These are phyloP conservation scores for Daubentonia madagascariensis DNA, from an alignment of 2,113 vertebrate species.

Conservation along the genomic window DNA sequence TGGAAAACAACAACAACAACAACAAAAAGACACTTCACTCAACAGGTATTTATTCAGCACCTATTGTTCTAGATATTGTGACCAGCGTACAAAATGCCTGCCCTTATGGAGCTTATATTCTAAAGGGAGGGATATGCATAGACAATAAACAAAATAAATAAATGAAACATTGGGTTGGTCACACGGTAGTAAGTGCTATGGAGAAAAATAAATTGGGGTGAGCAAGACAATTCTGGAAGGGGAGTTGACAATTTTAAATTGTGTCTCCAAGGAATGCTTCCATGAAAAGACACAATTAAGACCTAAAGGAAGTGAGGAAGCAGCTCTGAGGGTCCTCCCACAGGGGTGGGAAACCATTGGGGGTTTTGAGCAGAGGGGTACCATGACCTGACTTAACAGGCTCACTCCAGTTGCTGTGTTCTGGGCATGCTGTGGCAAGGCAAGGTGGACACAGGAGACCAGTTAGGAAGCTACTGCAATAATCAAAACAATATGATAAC, in stretches of 20 bases:
- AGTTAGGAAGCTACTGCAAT: neutral
- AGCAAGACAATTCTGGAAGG: neutral
- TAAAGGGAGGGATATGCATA: neutral
- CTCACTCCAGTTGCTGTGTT: neutral
- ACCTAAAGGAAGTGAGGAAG: neutral
- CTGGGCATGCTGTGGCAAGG: neutral
- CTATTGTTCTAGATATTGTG: neutral
- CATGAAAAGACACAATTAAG: neutral
- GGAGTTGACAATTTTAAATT: neutral
- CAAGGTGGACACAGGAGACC: neutral
- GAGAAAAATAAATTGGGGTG: neutral
- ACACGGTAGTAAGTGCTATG: neutral
- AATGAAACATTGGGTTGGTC: neutral
- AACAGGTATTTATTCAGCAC: neutral
- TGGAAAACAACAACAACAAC: neutral
- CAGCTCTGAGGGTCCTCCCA: neutral
- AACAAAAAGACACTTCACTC: neutral
- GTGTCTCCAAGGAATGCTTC: neutral
- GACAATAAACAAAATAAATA: neutral
- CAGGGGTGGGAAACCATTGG: neutral
- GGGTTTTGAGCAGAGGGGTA: neutral
- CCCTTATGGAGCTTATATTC: neutral
- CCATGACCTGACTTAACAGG: neutral
- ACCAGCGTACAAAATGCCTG: neutral
- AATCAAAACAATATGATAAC: neutral